Percentiles rank a stretch among this genome's conserved stretches.
These are phyloP conservation scores for Papilio dardanus DNA, from an alignment of 1,140 invertebrate species.

Conservation along the genomic window DNA sequence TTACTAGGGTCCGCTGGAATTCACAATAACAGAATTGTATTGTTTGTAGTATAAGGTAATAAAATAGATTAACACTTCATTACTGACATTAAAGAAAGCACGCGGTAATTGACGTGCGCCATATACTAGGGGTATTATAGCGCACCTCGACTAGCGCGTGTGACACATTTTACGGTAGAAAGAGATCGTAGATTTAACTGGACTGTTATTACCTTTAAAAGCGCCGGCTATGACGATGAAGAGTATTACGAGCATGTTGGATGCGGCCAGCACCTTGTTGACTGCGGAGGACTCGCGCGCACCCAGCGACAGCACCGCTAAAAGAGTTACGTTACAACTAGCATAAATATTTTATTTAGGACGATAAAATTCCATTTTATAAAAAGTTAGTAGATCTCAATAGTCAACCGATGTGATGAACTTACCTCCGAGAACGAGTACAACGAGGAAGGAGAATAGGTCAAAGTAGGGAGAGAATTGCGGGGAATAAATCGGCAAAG, in stretches of 20 bases:
- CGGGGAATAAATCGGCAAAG: slow-evolving; percentile 86
- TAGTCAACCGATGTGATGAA: too few species aligned
- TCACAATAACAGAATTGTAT: slow-evolving; percentile 11
- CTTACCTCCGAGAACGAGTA: slow-evolving; percentile 83
- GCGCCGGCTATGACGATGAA: slow-evolving; percentile 65
- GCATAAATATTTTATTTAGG: too few species aligned
- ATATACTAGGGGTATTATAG: neutral
- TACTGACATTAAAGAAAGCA: too few species aligned
- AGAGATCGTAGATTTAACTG: neutral
- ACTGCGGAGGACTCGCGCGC: slow-evolving; percentile 88
- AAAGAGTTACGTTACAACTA: too few species aligned
- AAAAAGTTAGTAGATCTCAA: too few species aligned
- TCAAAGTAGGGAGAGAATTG: slow-evolving; percentile 87
- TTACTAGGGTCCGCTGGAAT: slow-evolving; percentile 68
- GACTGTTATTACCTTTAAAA: slow-evolving; percentile 52
- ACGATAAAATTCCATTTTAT: too few species aligned
- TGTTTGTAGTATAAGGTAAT: too few species aligned
- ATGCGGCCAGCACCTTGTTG: slow-evolving; percentile 88
- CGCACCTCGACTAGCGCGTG: neutral
- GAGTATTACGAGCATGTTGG: slow-evolving; percentile 58
- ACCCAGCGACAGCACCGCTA: slow-evolving; percentile 85
- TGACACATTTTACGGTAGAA: neutral
- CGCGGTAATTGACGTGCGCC: too few species aligned
- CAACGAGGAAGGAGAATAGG: slow-evolving; percentile 84
- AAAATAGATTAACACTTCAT: too few species aligned